A percentile compares a stretch with the other conserved stretches of the same genome.
phyloP scores from a whole-genome alignment of 2,113 vertebrate genomes.

The Gnathonemus echidnorhynchus region DNA sequence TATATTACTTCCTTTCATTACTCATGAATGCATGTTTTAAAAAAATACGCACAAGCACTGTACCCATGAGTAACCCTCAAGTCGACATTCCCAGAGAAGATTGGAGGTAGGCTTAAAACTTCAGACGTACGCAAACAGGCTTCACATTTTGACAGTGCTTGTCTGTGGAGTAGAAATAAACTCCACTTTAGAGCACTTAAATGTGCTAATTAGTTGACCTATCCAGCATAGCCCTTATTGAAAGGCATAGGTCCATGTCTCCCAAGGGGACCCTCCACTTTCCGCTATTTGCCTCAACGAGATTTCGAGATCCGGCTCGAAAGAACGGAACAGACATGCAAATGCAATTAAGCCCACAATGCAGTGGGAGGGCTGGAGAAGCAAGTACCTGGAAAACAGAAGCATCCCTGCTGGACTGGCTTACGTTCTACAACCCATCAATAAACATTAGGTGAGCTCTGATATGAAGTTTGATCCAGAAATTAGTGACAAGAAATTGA shows the following conservation, averaged over 20 bases:
- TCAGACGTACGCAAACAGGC: slow-evolving; percentile 33
- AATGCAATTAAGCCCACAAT: slow-evolving; percentile 10
- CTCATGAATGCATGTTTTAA: not conserved
- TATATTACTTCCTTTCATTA: not conserved
- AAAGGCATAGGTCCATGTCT: not conserved
- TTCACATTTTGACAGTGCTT: not conserved
- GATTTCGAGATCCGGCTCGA: not conserved
- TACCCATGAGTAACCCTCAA: not conserved
- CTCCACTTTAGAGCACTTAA: slow-evolving; percentile 7
- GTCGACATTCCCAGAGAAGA: not conserved
- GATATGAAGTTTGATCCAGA: not conserved
- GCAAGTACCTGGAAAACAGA: not conserved
- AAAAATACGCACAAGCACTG: not conserved
- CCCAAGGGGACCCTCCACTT: not conserved
- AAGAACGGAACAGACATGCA: not conserved
- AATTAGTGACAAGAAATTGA: not conserved
- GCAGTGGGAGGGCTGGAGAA: not conserved
- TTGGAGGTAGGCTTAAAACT: slow-evolving; percentile 18
- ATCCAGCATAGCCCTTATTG: slow-evolving; percentile 11
- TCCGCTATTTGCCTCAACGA: not conserved
- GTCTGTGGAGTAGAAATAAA: not conserved
- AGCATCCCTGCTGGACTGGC: not conserved
- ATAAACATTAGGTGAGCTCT: not conserved
- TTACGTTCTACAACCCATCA: not conserved
- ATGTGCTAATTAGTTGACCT: slow-evolving; percentile 15